Evolutionary conservation across 2,888 invertebrate species (phyloP).

Genomic region (Lasioglossum figueresi): DNA sequence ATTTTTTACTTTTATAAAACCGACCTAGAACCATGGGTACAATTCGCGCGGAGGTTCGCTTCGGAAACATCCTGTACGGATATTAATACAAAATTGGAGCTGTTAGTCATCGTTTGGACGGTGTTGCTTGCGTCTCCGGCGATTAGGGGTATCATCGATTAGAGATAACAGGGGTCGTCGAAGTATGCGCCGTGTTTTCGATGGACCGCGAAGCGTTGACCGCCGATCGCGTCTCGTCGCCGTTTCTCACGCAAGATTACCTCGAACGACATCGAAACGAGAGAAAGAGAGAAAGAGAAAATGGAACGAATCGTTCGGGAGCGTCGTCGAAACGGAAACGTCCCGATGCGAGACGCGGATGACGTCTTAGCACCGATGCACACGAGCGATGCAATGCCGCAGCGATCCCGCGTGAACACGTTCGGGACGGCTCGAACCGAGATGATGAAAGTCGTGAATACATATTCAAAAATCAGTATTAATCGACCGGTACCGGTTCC

Average conservation of each 20-base stretch:
- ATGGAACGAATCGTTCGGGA: neutral
- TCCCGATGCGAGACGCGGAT: neutral
- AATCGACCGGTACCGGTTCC: conserved; percentile 5
- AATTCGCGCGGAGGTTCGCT: neutral
- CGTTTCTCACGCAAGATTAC: conserved; percentile 25
- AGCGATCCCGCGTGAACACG: neutral
- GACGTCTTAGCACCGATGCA: neutral
- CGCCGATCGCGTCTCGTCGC: conserved; percentile 37
- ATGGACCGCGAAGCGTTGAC: conserved; percentile 6
- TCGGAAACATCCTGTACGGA: neutral
- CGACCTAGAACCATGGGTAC: neutral
- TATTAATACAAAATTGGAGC: neutral
- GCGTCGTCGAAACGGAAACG: neutral
- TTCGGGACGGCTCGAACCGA: neutral
- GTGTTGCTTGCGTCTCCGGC: neutral
- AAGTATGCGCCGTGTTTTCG: neutral
- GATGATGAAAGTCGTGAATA: neutral
- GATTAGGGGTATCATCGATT: neutral
- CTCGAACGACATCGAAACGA: neutral
- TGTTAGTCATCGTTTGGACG: neutral
- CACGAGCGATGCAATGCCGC: neutral
- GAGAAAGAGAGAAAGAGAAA: neutral
- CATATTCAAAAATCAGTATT: neutral
- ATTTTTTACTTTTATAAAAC: conserved; percentile 1
- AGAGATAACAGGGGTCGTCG: neutral